Evolutionary conservation across 2,888 invertebrate genomes (phyloP).

Genomic region (Teinopalpus imperialis): DNA sequence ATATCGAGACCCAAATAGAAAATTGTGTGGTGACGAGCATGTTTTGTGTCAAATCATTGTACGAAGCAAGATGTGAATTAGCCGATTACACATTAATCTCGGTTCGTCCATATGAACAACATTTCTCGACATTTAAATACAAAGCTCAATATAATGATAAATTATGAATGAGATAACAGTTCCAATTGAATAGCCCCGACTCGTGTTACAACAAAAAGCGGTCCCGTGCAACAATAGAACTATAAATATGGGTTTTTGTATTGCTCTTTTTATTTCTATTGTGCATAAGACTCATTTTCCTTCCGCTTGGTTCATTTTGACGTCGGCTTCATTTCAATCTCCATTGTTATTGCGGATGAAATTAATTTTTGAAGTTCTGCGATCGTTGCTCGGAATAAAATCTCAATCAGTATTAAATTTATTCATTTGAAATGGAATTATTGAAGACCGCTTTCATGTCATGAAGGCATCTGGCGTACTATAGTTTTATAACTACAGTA

Average conservation of each 20-base stretch:
- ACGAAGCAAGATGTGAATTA: conserved; percentile 70
- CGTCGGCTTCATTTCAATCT: conserved; percentile 46
- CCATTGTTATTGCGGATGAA: conserved; percentile 48
- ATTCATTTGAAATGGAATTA: conserved; percentile 52
- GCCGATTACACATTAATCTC: conserved; percentile 61
- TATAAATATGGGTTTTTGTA: conserved; percentile 69
- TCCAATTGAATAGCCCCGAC: conserved; percentile 53
- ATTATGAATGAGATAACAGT: conserved; percentile 73
- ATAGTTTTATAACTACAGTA: no score
- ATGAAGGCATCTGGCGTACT: no score
- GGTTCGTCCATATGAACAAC: conserved; percentile 55
- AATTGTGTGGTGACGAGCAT: conserved; percentile 59
- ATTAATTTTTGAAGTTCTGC: conserved; percentile 52
- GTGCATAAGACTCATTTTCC: conserved; percentile 41
- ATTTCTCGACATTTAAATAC: conserved; percentile 69
- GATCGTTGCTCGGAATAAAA: conserved; percentile 46
- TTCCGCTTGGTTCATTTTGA: conserved; percentile 54
- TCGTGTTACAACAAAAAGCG: conserved; percentile 66
- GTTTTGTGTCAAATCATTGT: conserved; percentile 70
- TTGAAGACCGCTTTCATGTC: no score
- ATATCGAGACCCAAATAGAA: conserved; percentile 53
- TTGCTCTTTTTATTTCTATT: conserved; percentile 53
- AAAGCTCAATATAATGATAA: conserved; percentile 73
- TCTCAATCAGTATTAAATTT: conserved; percentile 43
- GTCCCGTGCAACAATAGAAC: conserved; percentile 65